phyloP scores from a whole-genome alignment of 2,113 vertebrate species.

The Aythya baeri region DNA sequence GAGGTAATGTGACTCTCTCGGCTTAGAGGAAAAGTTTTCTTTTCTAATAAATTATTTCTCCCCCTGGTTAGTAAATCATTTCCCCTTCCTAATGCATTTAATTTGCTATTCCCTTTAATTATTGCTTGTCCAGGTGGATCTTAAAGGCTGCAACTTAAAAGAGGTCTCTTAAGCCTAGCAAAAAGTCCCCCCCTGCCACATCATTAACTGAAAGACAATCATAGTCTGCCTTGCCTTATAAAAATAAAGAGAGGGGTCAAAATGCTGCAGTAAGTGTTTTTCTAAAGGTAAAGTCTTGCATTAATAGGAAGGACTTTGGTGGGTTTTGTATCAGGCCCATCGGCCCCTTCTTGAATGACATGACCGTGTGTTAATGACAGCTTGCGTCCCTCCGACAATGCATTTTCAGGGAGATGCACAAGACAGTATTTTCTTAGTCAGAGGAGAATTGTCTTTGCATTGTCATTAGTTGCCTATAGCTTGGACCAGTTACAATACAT shows the following conservation, averaged over 20 bases:
- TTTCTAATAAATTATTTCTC: slow-evolving; percentile 69
- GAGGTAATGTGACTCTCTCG: slow-evolving; percentile 31
- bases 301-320: not conserved
- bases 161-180: slow-evolving; percentile 26
- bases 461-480: not conserved
- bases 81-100: slow-evolving; percentile 62
- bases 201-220: slow-evolving; percentile 62
- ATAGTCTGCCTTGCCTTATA: slow-evolving; percentile 28
- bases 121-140: slow-evolving; percentile 65
- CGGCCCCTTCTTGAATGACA: not conserved
- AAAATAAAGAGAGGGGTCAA: slow-evolving; percentile 37
- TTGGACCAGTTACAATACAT: not conserved
- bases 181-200: slow-evolving; percentile 30
- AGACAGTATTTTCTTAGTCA: not conserved
- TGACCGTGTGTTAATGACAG: not conserved
- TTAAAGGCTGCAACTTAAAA: slow-evolving; percentile 52
- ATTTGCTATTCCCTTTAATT: slow-evolving; percentile 68
- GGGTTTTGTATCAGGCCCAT: not conserved
- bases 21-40: slow-evolving; percentile 58
- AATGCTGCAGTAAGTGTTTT: slow-evolving; percentile 34
- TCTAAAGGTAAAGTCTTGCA: slow-evolving; percentile 15
- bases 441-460: not conserved
- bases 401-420: not conserved
- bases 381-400: not conserved
- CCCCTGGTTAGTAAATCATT: slow-evolving; percentile 64